These are phyloP conservation scores for Threskiornis aethiopicus DNA, from an alignment of 2,797 vertebrate genomes.

Conservation along the genomic window DNA sequence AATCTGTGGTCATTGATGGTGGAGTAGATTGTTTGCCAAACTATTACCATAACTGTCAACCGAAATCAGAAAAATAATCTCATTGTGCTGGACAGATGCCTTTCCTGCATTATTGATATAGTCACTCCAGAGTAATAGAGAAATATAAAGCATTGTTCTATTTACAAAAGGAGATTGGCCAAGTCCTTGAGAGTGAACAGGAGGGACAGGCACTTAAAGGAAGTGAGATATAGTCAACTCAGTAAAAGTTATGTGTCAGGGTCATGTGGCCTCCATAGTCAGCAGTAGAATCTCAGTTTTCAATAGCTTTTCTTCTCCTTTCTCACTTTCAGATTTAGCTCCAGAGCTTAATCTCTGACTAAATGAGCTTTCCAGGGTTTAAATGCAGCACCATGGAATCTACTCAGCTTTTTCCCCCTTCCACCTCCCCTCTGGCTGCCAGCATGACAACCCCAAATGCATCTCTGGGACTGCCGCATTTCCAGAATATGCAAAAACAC, in stretches of 20 bases:
- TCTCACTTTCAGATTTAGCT: constrained; percentile 50
- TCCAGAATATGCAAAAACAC: background rate
- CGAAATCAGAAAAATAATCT: constrained; percentile 99
- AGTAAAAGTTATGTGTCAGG: constrained; percentile 90
- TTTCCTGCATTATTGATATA: constrained; percentile 99
- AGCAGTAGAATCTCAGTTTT: constrained; percentile 62
- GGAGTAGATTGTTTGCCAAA: constrained; percentile 98
- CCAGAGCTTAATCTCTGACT: constrained; percentile 42
- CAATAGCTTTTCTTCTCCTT: constrained; percentile 47
- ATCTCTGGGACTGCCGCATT: background rate
- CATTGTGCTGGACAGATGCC: constrained; percentile 92
- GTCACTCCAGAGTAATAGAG: constrained; percentile 90
- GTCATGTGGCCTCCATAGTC: constrained; percentile 84
- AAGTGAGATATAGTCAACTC: constrained; percentile 96
- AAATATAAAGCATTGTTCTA: constrained; percentile 99
- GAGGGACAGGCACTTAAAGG: constrained; percentile 93
- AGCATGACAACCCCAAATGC: background rate
- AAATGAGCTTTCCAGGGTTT: constrained; percentile 35
- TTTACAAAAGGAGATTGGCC: constrained; percentile 99
- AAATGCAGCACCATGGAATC: background rate
- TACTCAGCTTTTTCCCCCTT: background rate
- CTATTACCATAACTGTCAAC: constrained; percentile 99
- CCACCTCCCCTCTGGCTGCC: background rate
- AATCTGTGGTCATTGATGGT: constrained; percentile 93
- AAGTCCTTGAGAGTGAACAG: constrained; percentile 93